phyloP scores from a whole-genome alignment of 2,888 invertebrate species.

The Drosophila cracens region DNA sequence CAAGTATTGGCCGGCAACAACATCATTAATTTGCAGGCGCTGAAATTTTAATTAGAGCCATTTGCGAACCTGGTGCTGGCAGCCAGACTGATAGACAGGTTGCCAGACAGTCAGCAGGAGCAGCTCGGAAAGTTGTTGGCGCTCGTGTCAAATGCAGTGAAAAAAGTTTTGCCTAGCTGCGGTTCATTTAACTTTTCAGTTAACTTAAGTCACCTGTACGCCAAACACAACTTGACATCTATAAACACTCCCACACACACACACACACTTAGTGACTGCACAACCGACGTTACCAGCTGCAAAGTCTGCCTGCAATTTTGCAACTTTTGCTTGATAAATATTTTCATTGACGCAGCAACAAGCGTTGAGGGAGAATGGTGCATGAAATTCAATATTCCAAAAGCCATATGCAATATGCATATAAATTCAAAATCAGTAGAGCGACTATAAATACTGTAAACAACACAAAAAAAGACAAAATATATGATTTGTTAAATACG shows the following conservation, averaged over 20 bases:
- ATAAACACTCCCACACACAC: not conserved
- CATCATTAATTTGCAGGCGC: slow-evolving; percentile 59
- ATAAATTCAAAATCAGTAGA: not conserved
- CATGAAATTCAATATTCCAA: not conserved
- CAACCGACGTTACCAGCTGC: slow-evolving; percentile 47
- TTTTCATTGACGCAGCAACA: slow-evolving; percentile 59
- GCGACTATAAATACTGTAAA: not conserved
- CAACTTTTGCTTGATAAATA: slow-evolving; percentile 63
- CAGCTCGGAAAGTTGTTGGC: not conserved
- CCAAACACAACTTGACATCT: slow-evolving; percentile 58
- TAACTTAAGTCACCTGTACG: slow-evolving; percentile 36
- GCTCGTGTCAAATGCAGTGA: slow-evolving; percentile 60
- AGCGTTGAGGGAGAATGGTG: not conserved
- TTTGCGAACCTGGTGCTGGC: slow-evolving; percentile 25
- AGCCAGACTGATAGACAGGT: not conserved
- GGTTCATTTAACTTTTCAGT: slow-evolving; percentile 68
- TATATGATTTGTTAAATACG: not conserved
- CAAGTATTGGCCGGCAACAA: slow-evolving; percentile 42
- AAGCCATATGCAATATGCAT: not conserved
- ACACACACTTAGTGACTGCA: slow-evolving; percentile 4
- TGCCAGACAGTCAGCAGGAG: not conserved
- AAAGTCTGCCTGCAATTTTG: slow-evolving; percentile 44
- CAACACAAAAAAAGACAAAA: not conserved
- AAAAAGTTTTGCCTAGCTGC: slow-evolving; percentile 51
- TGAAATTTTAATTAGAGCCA: slow-evolving; percentile 67